Evolutionary conservation across 2,113 vertebrate genomes (phyloP), one percentile per base, ranked within the genome.

Genomic region (Sialia sialis): DNA sequence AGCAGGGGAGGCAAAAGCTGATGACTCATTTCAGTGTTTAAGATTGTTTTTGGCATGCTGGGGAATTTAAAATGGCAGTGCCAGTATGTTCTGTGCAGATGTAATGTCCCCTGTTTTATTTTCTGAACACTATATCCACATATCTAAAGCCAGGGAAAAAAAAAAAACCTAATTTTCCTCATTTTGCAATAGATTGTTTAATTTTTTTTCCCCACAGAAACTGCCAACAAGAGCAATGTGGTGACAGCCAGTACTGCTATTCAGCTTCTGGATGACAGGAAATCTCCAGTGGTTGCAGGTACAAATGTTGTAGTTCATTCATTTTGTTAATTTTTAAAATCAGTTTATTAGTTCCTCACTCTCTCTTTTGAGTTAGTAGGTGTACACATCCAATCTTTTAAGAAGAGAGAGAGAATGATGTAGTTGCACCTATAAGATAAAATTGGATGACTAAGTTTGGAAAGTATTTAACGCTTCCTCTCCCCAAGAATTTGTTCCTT

Each of bases 241-340:
- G 98, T 99, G 68, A 98, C 99, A 94, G 99, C 99, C 66, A 99
- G 99, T 91, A 99, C 99, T 52, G 98, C 99, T 72, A 99, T 99
- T 95, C 99, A 99, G 49, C 98, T 99, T 75, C 93, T 99, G 79
- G 99, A 99, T 96, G 99, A 99, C 95, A 98, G 99, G 96, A 99
- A 99, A 96, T 99, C 99, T 41, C 99, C 99, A 5, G 98, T 99
- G 88, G 99, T 99, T 93, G 99, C 99, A 98, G 99, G 99, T 99
- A 98, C 96, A 94, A 46, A 52, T 39, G 20, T n/a, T 64, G 14
- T 26, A 16, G 5, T 58, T 58, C 25, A 12, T 64, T 73, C 27
- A 2, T 56, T 78, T 54, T 43, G 6, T 59, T 75, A 13, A 49
- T 41, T 82, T n/a, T 49, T 66, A 4, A 18, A 58, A 55, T 13